Conservation (phyloP, 1,140 invertebrate species). For the Coenobita brevimanus region DNA sequence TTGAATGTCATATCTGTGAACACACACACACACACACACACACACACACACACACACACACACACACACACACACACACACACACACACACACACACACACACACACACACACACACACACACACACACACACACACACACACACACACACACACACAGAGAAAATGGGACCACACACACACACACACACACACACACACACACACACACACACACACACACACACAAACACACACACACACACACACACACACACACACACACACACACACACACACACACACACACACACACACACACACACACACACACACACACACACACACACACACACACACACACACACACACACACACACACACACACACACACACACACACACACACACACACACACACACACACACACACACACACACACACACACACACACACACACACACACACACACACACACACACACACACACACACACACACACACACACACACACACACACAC, state of each 20-base stretch:
- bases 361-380: background rate
- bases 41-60: background rate
- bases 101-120: no score
- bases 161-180: background rate
- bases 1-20: no score
- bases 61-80: background rate
- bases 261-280: conserved; percentile 10
- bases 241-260: conserved; percentile 23
- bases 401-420: background rate
- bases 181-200: conserved; percentile 16
- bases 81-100: no score
- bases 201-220: conserved; percentile 16
- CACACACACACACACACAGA: background rate
- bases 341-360: background rate
- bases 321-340: background rate
- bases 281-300: conserved; percentile 20
- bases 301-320: conserved; percentile 22
- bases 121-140: no score
- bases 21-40: background rate
- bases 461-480: background rate
- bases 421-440: background rate
- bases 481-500: background rate
- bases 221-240: conserved; percentile 19
- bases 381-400: conserved; percentile 17
- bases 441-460: conserved; percentile 20